A percentile compares a stretch with the other conserved stretches of the same genome.
phyloP scores from a whole-genome alignment of 2,797 vertebrate species.

The Ctenopoma multispine region DNA sequence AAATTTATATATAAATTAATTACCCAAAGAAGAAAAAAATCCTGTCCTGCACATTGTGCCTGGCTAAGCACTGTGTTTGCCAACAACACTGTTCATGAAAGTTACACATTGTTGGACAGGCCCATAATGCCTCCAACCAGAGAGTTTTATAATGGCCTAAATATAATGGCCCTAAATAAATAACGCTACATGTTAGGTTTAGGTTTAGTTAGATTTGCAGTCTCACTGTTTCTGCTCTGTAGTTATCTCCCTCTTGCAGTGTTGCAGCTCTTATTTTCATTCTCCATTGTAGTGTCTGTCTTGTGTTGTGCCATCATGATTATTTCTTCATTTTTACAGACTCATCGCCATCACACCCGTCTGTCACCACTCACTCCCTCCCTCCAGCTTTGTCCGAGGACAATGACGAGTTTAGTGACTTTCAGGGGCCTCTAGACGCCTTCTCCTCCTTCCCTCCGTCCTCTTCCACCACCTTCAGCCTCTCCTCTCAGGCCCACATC shows the following conservation, averaged over 20 bases:
- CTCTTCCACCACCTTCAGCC: conserved; percentile 63
- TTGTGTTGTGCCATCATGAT: conserved; percentile 84
- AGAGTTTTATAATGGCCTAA: no score
- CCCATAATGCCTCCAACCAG: not conserved
- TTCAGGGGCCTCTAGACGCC: conserved; percentile 91
- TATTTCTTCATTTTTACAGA: conserved; percentile 95
- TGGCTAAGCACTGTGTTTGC: no score
- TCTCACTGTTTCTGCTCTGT: conserved; percentile 37
- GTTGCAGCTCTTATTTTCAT: conserved; percentile 50
- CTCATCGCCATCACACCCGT: conserved; percentile 92
- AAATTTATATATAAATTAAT: no score
- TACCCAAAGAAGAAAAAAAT: no score
- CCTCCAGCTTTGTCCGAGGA: conserved; percentile 89
- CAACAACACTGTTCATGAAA: no score
- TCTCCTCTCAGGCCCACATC: conserved; percentile 57
- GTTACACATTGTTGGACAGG: not conserved
- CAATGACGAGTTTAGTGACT: conserved; percentile 97
- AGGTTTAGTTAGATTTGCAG: conserved; percentile 9
- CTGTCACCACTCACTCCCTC: conserved; percentile 90
- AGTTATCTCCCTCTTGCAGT: conserved; percentile 35
- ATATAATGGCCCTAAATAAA: no score
- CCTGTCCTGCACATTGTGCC: no score
- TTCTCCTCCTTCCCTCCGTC: conserved; percentile 78
- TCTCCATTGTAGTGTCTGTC: conserved; percentile 70
- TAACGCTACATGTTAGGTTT: not conserved